Base-by-base conservation (phyloP, 2,113 vertebrate species). In the Alethe castanea region DNA sequence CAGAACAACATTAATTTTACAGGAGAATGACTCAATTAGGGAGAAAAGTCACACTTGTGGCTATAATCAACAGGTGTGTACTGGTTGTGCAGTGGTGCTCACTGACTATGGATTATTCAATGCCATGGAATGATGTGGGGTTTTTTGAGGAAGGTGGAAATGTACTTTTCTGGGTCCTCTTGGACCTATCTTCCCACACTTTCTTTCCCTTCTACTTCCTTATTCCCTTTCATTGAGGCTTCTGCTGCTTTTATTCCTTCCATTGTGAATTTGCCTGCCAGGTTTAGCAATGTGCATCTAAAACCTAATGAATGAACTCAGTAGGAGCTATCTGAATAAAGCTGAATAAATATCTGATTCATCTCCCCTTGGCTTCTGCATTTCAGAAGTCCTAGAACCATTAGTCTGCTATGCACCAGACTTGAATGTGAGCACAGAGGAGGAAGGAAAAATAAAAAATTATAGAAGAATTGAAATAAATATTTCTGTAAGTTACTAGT, bases 371-470 rank as follows among this genome's bases (percentile, higher is more conserved):
- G 12, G 53, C 13, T 25, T 79, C 14, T 71, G 18, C 4, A 11
- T 76, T 83, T 62, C 47, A 54, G 14, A 52, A 66, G 6, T 59
- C 10, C 11, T 54, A 61, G 36, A 53, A 53, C 16, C 5, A 24
- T 61, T 62, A n/a, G 26, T n/a, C 56, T 66, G 47, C 0, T 62
- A 71, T 86, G 50, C 87, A 66, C 24, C 10, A 78, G 23, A 42
- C 17, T 16, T 65, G 50, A 60, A 19, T 1, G 0, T 57, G 26
- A 86, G 9, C n/a, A 31, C 26, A 10, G 2, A n/a, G 7, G 3
- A 9, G 12, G 9, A 11, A n/a, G 19, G 5, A 18, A 16, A 28
- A 19, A 29, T 17, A 22, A 56, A 48, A 52, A 28, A 17, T 19
- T 15, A 19, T 0, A 20, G 4, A 48, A 69, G 25, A 78, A 61